phyloP scores from a whole-genome alignment of 2,113 vertebrate genomes.

The Crocuta crocuta region DNA sequence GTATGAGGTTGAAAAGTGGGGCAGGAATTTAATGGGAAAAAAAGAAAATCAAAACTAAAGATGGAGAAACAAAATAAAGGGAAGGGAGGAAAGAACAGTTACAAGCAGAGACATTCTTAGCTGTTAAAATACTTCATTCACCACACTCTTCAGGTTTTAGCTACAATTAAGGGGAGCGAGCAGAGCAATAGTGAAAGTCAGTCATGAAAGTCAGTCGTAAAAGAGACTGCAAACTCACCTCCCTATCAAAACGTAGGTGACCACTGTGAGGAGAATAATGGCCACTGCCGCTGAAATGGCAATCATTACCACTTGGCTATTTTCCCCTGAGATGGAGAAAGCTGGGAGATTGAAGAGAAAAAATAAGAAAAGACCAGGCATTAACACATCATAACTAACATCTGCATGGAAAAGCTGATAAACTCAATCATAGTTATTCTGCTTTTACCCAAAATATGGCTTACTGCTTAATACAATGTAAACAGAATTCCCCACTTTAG shows the following conservation, averaged over 20 bases:
- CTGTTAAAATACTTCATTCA: not conserved
- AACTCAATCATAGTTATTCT: constrained; percentile 4
- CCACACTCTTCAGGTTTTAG: not conserved
- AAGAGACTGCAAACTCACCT: constrained; percentile 89
- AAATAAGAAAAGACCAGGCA: not conserved
- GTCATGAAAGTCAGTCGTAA: not conserved
- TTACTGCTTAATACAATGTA: not conserved
- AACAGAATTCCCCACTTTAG: constrained; percentile 5
- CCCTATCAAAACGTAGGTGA: constrained; percentile 95
- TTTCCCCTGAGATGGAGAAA: constrained; percentile 98
- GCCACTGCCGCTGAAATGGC: constrained; percentile 95
- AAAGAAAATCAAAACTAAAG: not conserved
- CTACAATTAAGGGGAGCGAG: not conserved
- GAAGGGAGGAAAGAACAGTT: not conserved
- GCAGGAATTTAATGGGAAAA: not conserved
- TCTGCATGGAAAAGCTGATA: not conserved
- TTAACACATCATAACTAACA: constrained; percentile 2
- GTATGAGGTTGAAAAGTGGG: not conserved
- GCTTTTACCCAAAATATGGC: not conserved
- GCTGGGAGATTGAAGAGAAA: constrained; percentile 88
- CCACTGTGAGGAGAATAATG: constrained; percentile 96
- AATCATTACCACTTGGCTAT: constrained; percentile 97
- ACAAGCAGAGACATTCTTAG: not conserved
- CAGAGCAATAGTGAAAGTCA: not conserved
- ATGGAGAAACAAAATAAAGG: not conserved